A percentile compares a stretch with the other conserved stretches of the same genome.
Conservation (phyloP, 2,797 vertebrate species). For the Gobionotothen gibberifrons region DNA sequence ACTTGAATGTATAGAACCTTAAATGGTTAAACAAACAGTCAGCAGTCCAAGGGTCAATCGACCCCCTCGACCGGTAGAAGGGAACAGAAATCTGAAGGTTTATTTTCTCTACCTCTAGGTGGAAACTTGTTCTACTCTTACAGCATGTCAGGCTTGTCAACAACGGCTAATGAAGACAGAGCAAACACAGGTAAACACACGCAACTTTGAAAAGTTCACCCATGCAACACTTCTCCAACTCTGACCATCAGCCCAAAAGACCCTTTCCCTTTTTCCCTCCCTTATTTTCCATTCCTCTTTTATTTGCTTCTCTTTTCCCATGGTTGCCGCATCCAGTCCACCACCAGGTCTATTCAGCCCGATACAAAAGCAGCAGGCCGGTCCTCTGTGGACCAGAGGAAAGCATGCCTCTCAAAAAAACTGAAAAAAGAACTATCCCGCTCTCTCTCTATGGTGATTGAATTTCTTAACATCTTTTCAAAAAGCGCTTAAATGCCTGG, state of each 20-base stretch:
- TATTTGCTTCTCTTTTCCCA: slow-evolving; percentile 79
- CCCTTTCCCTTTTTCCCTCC: slow-evolving; percentile 62
- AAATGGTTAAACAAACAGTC: slow-evolving; percentile 93
- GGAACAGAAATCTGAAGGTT: slow-evolving; percentile 12
- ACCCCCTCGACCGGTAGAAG: slow-evolving; percentile 82
- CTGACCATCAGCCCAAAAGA: slow-evolving; percentile 67
- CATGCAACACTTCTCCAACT: slow-evolving; percentile 59
- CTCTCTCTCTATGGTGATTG: slow-evolving; percentile 99
- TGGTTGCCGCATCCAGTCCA: slow-evolving; percentile 78
- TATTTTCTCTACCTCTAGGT: slow-evolving; percentile 26
- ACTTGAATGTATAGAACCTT: slow-evolving; percentile 89
- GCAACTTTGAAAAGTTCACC: slow-evolving; percentile 75
- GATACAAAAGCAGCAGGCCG: slow-evolving; percentile 96
- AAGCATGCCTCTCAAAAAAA: slow-evolving; percentile 89
- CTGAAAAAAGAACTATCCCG: slow-evolving; percentile 76
- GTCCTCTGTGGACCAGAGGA: slow-evolving; percentile 96
- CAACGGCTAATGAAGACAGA: slow-evolving; percentile 51
- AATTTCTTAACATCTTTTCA: slow-evolving; percentile 99
- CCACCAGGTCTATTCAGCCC: slow-evolving; percentile 91
- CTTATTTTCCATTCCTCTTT: slow-evolving; percentile 81
- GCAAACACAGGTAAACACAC: slow-evolving; percentile 60
- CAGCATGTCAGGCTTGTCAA: slow-evolving; percentile 53
- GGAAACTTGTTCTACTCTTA: slow-evolving; percentile 39
- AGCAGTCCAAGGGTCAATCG: slow-evolving; percentile 90
- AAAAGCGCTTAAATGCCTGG: slow-evolving; percentile 99